Percentiles rank a stretch among this genome's conserved stretches.
phyloP scores from a whole-genome alignment of 2,888 invertebrate species.

The Melinaea menophilus region DNA sequence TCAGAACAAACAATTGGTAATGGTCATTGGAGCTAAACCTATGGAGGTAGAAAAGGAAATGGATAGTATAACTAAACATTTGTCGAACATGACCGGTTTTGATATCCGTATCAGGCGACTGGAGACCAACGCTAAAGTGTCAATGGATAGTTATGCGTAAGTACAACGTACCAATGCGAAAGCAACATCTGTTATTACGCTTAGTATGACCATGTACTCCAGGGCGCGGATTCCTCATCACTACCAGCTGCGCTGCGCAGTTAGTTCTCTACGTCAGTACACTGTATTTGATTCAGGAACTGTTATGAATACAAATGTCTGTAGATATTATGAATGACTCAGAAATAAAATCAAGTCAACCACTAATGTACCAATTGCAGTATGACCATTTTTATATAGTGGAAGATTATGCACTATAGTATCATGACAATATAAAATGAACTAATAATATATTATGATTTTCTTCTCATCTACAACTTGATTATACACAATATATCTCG shows the following conservation, averaged over 20 bases:
- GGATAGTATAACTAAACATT: constrained; percentile 81
- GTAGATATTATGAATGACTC: too few relatives aligned
- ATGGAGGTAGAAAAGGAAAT: constrained; percentile 85
- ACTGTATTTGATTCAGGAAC: too few relatives aligned
- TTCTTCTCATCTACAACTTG: neutral
- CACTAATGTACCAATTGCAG: too few relatives aligned
- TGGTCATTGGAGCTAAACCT: constrained; percentile 87
- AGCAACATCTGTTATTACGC: too few relatives aligned
- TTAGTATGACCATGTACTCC: too few relatives aligned
- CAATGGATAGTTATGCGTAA: constrained; percentile 83
- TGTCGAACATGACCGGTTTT: constrained; percentile 86
- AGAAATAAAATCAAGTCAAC: too few relatives aligned
- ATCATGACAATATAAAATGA: too few relatives aligned
- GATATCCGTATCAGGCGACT: constrained; percentile 88
- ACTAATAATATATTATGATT: neutral
- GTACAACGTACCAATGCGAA: constrained; percentile 42
- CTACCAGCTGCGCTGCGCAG: too few relatives aligned
- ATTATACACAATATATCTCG: neutral
- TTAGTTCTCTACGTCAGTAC: too few relatives aligned
- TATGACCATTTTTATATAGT: neutral
- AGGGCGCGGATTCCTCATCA: too few relatives aligned
- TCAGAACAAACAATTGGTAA: constrained; percentile 87
- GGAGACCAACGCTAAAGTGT: constrained; percentile 84
- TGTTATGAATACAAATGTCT: too few relatives aligned
- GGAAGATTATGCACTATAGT: too few relatives aligned